A percentile compares a stretch with the other conserved stretches of the same genome.
Evolutionary conservation across 2,113 vertebrate genomes (phyloP).

Genomic region (Callospermophilus lateralis): DNA sequence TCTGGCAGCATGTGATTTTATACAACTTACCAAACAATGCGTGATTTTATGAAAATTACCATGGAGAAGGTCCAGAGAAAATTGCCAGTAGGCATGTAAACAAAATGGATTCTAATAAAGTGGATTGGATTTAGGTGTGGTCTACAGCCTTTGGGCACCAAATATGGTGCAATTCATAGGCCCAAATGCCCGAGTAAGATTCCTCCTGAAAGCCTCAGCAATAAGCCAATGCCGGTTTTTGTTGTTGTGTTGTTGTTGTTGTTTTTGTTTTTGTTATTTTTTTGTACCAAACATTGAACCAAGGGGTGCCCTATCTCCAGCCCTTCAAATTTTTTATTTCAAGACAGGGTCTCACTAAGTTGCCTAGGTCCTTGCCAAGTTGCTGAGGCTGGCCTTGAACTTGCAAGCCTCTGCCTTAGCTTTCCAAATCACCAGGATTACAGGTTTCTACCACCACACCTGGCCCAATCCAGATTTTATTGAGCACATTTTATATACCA

Average conservation of each 20-base stretch:
- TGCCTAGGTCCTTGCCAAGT: too few relatives aligned
- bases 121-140: not conserved
- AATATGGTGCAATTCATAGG: not conserved
- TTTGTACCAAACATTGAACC: too few relatives aligned
- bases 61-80: not conserved
- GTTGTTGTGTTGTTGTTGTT: too few relatives aligned
- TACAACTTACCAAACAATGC: not conserved
- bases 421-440: too few relatives aligned
- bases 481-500: constrained; percentile 26
- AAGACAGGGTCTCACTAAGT: too few relatives aligned
- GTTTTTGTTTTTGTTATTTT: too few relatives aligned
- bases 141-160: not conserved
- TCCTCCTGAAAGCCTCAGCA: not conserved
- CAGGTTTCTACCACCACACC: too few relatives aligned
- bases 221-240: not conserved
- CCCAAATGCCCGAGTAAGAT: not conserved
- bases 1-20: constrained; percentile 6
- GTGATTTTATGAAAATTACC: constrained; percentile 3
- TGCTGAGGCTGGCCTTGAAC: too few relatives aligned
- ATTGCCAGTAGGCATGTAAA: not conserved
- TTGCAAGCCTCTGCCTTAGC: too few relatives aligned
- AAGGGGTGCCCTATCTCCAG: too few relatives aligned
- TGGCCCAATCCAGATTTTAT: not conserved
- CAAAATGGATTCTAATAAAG: not conserved
- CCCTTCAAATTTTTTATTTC: too few relatives aligned